These are phyloP conservation scores for Sicus ferrugineus DNA, from an alignment of 2,888 invertebrate species.

Conservation along the genomic window DNA sequence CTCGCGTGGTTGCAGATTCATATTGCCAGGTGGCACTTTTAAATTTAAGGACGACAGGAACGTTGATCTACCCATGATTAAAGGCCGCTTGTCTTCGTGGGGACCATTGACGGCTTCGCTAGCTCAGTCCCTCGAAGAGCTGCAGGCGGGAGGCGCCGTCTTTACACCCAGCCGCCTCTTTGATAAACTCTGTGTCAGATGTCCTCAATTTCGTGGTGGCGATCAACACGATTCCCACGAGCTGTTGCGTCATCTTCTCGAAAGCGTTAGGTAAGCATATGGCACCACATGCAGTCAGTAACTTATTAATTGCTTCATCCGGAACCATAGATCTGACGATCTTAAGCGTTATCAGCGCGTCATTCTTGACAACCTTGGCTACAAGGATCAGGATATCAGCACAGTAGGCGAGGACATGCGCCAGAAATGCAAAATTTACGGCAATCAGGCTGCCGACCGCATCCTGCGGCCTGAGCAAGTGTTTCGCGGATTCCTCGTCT, in stretches of 20 bases:
- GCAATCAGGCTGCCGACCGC: slow-evolving; percentile 80
- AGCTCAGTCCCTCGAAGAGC: slow-evolving; percentile 74
- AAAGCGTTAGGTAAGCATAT: slow-evolving; percentile 73
- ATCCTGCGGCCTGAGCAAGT: slow-evolving; percentile 86
- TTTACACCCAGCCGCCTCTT: slow-evolving; percentile 73
- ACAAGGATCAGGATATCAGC: slow-evolving; percentile 78
- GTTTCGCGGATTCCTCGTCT: slow-evolving; percentile 92
- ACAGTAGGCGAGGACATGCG: slow-evolving; percentile 79
- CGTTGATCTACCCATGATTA: slow-evolving; percentile 70
- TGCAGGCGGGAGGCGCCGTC: slow-evolving; percentile 72
- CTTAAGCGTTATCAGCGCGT: slow-evolving; percentile 82
- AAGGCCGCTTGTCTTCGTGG: slow-evolving; percentile 75
- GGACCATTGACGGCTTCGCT: slow-evolving; percentile 73
- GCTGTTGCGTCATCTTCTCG: slow-evolving; percentile 86
- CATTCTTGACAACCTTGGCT: slow-evolving; percentile 79
- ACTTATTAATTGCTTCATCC: neutral
- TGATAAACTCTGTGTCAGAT: slow-evolving; percentile 71
- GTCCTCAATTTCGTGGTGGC: slow-evolving; percentile 89
- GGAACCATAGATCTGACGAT: slow-evolving; percentile 69
- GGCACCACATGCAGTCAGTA: neutral
- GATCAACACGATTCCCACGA: slow-evolving; percentile 98
- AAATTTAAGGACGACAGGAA: slow-evolving; percentile 67
- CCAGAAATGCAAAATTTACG: slow-evolving; percentile 82
- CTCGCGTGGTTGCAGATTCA: slow-evolving; percentile 64
- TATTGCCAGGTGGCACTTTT: slow-evolving; percentile 76